These are phyloP conservation scores for Lanius ludovicianus DNA, from an alignment of 2,113 vertebrate species.

Conservation along the genomic window DNA sequence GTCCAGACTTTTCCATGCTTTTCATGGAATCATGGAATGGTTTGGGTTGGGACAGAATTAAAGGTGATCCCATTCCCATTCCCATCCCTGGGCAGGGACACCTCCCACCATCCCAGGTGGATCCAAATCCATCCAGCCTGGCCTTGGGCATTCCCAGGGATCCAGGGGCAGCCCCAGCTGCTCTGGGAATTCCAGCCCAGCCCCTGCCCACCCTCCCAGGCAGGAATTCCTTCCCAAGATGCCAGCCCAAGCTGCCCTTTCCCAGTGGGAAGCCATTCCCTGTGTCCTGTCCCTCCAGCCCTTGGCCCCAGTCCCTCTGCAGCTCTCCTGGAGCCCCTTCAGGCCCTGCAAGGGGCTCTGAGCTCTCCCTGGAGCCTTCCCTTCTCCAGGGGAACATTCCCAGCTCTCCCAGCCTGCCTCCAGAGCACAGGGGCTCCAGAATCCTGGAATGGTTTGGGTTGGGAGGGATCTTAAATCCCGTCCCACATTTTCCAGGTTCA, in stretches of 20 bases:
- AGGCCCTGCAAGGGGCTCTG: too few relatives aligned
- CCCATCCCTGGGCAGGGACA: too few relatives aligned
- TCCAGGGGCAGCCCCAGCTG: background rate
- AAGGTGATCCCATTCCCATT: rapidly evolving
- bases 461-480: background rate
- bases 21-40: background rate
- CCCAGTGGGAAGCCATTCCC: too few relatives aligned
- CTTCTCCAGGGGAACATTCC: background rate
- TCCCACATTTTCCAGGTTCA: background rate
- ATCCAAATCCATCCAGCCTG: background rate
- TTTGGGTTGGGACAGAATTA: background rate
- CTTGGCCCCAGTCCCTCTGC: too few relatives aligned
- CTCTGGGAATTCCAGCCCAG: background rate
- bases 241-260: too few relatives aligned
- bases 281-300: too few relatives aligned
- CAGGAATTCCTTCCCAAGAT: too few relatives aligned
- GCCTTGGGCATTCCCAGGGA: background rate
- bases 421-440: background rate
- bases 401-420: background rate
- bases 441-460: background rate
- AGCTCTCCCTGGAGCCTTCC: too few relatives aligned
- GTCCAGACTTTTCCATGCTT: background rate
- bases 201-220: too few relatives aligned
- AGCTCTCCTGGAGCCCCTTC: too few relatives aligned
- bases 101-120: rapidly evolving